These are phyloP conservation scores for Spodoptera picta DNA, from an alignment of 2,888 invertebrate species.

Conservation along the genomic window DNA sequence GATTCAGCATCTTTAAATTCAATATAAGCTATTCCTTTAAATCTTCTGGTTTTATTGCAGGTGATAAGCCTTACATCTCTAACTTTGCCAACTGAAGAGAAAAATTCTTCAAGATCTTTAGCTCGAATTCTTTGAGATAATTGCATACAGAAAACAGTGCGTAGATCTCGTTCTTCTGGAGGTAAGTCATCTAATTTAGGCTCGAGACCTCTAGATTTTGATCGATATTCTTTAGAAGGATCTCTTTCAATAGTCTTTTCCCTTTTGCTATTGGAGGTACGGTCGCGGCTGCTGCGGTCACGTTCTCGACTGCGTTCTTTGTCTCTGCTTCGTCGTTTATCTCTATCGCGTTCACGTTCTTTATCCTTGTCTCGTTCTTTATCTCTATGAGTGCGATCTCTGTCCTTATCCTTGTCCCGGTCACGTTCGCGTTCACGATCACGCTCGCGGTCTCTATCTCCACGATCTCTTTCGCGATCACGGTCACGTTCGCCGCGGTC, in stretches of 20 bases:
- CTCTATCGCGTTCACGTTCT: constrained; percentile 71
- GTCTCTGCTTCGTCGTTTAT: constrained; percentile 68
- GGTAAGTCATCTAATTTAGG: constrained; percentile 93
- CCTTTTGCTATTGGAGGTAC: constrained; percentile 64
- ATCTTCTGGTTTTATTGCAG: constrained; percentile 99
- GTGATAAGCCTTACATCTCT: constrained; percentile 99
- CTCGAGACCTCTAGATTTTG: constrained; percentile 87
- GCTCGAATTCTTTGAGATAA: constrained; percentile 97
- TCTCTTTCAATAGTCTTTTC: constrained; percentile 78
- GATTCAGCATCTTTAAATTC: constrained; percentile 99
- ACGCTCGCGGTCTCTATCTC: constrained; percentile 58
- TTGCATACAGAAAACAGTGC: constrained; percentile 99
- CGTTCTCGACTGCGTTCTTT: constrained; percentile 77
- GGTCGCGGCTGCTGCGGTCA: constrained; percentile 72
- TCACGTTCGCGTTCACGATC: constrained; percentile 62
- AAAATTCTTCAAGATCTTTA: constrained; percentile 99
- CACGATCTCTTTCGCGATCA: constrained; percentile 74
- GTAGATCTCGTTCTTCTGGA: constrained; percentile 99
- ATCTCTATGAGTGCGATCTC: constrained; percentile 72
- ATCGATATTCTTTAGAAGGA: constrained; percentile 75
- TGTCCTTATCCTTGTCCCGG: constrained; percentile 61
- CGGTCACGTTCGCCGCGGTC: constrained; percentile 72
- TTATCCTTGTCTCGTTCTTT: constrained; percentile 68
- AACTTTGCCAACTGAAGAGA: constrained; percentile 99
- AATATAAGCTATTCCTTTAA: constrained; percentile 99